Percentiles rank a stretch among this genome's conserved stretches.
phyloP scores from a whole-genome alignment of 2,888 invertebrate species.

The Mythimna loreyi region DNA sequence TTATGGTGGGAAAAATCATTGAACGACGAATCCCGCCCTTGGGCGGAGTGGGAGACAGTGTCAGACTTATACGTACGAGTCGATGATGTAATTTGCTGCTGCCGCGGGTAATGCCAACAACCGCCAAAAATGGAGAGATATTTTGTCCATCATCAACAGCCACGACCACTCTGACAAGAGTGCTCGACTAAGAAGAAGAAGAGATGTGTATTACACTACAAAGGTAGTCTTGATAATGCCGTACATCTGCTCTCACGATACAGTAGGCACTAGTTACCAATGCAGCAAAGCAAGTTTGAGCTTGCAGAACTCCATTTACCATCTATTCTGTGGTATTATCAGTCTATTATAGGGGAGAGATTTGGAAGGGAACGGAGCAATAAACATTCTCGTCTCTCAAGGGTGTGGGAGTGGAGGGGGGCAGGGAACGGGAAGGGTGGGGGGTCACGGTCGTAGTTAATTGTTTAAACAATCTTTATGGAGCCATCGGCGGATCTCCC shows the following conservation, averaged over 20 bases:
- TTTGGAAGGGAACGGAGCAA: constrained; percentile 23
- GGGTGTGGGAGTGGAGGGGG: not conserved
- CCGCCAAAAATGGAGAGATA: too few relatives aligned
- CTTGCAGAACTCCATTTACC: not conserved
- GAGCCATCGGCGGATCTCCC: constrained; percentile 27
- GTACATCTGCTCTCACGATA: not conserved
- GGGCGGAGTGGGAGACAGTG: too few relatives aligned
- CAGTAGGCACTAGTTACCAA: not conserved
- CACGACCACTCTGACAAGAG: too few relatives aligned
- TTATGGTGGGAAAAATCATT: too few relatives aligned
- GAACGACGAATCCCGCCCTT: too few relatives aligned
- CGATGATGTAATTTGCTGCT: too few relatives aligned
- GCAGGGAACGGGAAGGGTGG: not conserved
- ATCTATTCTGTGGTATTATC: constrained; percentile 7
- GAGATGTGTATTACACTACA: too few relatives aligned
- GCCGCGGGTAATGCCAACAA: too few relatives aligned
- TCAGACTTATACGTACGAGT: too few relatives aligned
- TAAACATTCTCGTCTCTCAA: constrained; percentile 36
- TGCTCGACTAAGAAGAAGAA: too few relatives aligned
- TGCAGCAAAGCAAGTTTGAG: not conserved
- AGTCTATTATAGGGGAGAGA: constrained; percentile 19
- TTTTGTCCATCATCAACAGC: too few relatives aligned
- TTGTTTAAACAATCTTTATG: constrained; percentile 54
- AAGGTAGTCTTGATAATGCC: not conserved
- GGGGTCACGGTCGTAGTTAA: constrained; percentile 36